phyloP scores from a whole-genome alignment of 2,888 invertebrate species.

The Penaeus monodon region DNA sequence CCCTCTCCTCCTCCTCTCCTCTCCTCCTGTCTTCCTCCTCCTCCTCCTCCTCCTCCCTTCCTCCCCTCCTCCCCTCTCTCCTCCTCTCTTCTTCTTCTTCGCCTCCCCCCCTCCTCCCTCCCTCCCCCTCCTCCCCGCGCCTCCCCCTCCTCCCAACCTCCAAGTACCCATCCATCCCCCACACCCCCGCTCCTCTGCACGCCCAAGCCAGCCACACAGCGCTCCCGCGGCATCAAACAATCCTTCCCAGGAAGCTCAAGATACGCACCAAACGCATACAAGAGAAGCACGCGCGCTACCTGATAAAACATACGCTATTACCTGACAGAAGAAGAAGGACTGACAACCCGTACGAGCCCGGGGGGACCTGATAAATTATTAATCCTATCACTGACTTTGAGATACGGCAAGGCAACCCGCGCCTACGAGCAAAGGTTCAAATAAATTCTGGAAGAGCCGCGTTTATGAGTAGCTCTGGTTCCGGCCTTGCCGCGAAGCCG shows the following conservation, averaged over 20 bases:
- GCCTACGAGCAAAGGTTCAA: slow-evolving; percentile 53
- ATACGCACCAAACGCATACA: too few relatives aligned
- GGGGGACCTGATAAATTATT: slow-evolving; percentile 48
- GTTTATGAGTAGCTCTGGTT: slow-evolving; percentile 30
- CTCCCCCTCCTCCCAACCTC: slow-evolving; percentile 12
- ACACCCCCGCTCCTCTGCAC: slow-evolving; percentile 41
- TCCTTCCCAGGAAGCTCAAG: too few relatives aligned
- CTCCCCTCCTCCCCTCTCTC: background rate
- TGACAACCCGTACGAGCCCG: too few relatives aligned
- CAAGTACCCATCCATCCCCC: slow-evolving; percentile 13
- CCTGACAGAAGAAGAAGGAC: too few relatives aligned
- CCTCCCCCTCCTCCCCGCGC: background rate
- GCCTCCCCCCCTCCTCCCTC: too few relatives aligned
- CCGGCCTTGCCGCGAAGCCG: background rate
- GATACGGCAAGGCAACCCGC: slow-evolving; percentile 49
- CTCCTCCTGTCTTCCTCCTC: too few relatives aligned
- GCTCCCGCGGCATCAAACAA: slow-evolving; percentile 19
- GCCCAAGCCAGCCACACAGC: slow-evolving; percentile 42
- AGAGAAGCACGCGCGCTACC: too few relatives aligned
- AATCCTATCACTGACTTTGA: slow-evolving; percentile 58
- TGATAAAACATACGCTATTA: slow-evolving; percentile 51
- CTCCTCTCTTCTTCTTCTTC: background rate
- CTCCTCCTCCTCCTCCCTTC: too few relatives aligned
- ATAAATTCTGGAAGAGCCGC: slow-evolving; percentile 45
- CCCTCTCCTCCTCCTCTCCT: too few relatives aligned